phyloP scores from a whole-genome alignment of 2,113 vertebrate species.

The Perognathus longimembris region DNA sequence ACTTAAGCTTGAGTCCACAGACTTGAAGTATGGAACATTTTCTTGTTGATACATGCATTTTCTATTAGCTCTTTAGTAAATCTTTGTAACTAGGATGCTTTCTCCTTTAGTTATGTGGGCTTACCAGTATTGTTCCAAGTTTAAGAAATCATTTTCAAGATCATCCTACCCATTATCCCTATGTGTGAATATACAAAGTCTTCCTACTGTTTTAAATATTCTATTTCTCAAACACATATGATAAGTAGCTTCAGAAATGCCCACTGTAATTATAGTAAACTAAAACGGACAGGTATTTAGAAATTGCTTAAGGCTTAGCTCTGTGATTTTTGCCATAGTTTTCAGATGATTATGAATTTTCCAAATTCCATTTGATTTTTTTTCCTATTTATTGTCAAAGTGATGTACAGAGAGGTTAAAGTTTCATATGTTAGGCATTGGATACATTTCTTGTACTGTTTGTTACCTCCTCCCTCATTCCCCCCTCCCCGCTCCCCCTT shows the following conservation, averaged over 20 bases:
- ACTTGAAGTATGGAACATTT: background rate
- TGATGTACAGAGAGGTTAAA: too few species aligned
- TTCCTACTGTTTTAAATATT: conserved; percentile 7
- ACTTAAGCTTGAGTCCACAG: background rate
- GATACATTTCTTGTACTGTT: too few species aligned
- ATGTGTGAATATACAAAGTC: background rate
- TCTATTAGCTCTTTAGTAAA: background rate
- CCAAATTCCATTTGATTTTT: background rate
- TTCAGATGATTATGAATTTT: background rate
- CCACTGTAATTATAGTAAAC: background rate
- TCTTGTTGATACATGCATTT: background rate
- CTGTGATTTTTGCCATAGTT: background rate
- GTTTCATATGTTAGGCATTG: too few species aligned
- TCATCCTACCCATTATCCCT: background rate
- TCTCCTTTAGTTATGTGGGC: background rate
- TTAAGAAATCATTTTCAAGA: conserved; percentile 15
- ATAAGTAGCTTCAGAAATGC: conserved; percentile 18
- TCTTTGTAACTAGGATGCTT: background rate
- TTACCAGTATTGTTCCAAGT: background rate
- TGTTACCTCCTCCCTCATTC: too few species aligned
- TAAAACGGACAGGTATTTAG: background rate
- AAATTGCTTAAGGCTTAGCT: conserved; percentile 3
- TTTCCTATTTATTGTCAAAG: too few species aligned
- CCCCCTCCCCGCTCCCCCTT: too few species aligned
- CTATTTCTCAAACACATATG: background rate